A percentile compares a stretch with the other conserved stretches of the same genome.
These are phyloP conservation scores for Ovis canadensis DNA, from an alignment of 2,113 vertebrate genomes.

Conservation along the genomic window DNA sequence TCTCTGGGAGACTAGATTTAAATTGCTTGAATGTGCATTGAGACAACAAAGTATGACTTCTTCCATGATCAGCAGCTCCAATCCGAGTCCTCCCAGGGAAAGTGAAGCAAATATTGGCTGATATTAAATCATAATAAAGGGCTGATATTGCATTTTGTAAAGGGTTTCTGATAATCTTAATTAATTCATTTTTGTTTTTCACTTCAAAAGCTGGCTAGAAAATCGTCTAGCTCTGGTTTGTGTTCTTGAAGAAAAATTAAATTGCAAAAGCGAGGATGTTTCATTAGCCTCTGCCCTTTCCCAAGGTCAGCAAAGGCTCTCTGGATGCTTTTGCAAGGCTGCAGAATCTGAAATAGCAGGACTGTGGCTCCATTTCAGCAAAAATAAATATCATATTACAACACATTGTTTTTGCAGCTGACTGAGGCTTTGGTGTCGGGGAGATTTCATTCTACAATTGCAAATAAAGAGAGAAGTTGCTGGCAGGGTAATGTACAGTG, in stretches of 20 bases:
- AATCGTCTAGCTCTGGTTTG: neutral
- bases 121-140: slow-evolving; percentile 10
- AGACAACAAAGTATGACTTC: neutral
- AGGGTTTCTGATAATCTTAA: neutral
- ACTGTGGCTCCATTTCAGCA: slow-evolving; percentile 3
- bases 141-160: slow-evolving; percentile 8
- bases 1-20: slow-evolving; percentile 37
- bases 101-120: neutral
- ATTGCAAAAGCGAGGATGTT: neutral
- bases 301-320: neutral
- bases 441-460: slow-evolving; percentile 63
- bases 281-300: neutral
- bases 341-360: neutral
- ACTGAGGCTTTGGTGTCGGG: slow-evolving; percentile 17
- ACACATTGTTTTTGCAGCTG: slow-evolving; percentile 56
- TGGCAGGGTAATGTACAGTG: slow-evolving; percentile 61
- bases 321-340: neutral
- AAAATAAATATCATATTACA: slow-evolving; percentile 42
- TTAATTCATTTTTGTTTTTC: slow-evolving; percentile 16
- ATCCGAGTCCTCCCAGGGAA: neutral
- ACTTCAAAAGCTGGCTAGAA: slow-evolving; percentile 12
- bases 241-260: slow-evolving; percentile 31
- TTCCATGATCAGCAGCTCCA: neutral
- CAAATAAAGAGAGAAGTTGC: slow-evolving; percentile 52
- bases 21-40: neutral